phyloP scores from a whole-genome alignment of 2,797 vertebrate species.

The Heterohyrax brucei region DNA sequence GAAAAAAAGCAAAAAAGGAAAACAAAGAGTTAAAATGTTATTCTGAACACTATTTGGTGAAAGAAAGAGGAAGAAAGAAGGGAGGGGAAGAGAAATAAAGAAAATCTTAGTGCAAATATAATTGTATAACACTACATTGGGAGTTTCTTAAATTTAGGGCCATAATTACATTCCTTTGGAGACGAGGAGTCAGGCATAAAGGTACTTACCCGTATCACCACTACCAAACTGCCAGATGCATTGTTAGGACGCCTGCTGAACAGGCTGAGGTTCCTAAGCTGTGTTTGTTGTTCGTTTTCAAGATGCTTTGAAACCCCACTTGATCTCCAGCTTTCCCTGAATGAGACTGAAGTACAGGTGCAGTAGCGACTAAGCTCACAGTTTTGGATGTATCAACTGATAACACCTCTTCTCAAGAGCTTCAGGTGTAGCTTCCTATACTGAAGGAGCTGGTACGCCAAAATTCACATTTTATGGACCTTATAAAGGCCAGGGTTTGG shows the following conservation, averaged over 20 bases:
- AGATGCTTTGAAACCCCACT: background rate
- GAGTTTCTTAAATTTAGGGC: background rate
- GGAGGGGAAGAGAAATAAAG: too few relatives aligned
- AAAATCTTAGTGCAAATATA: background rate
- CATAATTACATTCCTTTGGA: background rate
- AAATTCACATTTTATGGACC: background rate
- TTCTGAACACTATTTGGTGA: background rate
- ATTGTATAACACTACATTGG: background rate
- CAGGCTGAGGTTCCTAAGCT: background rate
- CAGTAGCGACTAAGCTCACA: background rate
- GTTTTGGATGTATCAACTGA: background rate
- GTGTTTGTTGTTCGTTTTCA: background rate
- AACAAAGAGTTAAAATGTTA: background rate
- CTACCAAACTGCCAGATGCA: background rate
- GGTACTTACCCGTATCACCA: background rate
- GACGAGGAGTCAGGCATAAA: background rate
- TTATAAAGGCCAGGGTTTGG: background rate
- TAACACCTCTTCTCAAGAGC: background rate
- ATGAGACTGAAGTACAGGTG: background rate
- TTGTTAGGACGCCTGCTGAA: background rate
- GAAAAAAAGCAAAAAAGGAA: background rate
- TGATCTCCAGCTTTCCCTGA: background rate
- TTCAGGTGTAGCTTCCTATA: background rate
- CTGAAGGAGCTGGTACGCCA: background rate
- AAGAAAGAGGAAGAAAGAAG: background rate